Evolutionary conservation across 2,888 invertebrate genomes (phyloP), one percentile per base, ranked within the genome.

Genomic region (Scelioninae gen. 1): DNA sequence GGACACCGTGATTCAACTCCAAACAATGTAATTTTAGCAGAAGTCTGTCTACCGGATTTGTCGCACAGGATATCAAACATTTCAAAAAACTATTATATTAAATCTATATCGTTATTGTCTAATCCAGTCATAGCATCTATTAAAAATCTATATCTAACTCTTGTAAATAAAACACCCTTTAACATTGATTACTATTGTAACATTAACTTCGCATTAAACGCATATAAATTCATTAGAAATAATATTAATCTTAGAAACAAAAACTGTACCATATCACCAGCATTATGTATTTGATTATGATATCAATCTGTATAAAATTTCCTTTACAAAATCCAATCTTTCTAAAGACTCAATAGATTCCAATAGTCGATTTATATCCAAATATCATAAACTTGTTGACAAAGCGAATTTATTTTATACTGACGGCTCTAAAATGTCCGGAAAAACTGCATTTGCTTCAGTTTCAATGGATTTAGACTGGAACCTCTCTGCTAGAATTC

Each of bases 1-100:
- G 75, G 75, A 0, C 51, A 51, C 10, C 9, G 75, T 1, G 11
- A 76, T 43, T 76, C 75, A 0, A 76, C 75, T 0, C 75, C 75
- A 0, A 76, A 66, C n/a, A 66, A 60, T 0, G 56, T 65, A 0
- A 0, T 65, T 0, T 0, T 32, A 0, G 56, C 47, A 0, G 74
- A 75, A 56, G 9, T 15, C 0, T 55, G 74, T 1, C 31, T 65
- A 9, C 55, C 56, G 8, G n/a, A 32, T 0, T 56, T 65, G 0
- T 0, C 34, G 0, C 13, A 16, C 3, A 0, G 56, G 0, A 47
- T 56, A 32, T 0, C 29, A 0, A 55, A 56, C 56, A 5, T 45
- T 47, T 15, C 75, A 0, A 75, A 38, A 56, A 15, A 56, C 6
- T 75, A 65, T n/a, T 75, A 65, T 23, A 47, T 56, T 4, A 75